Conservation (phyloP, 2,888 invertebrate species). For the Catocala nupta region DNA sequence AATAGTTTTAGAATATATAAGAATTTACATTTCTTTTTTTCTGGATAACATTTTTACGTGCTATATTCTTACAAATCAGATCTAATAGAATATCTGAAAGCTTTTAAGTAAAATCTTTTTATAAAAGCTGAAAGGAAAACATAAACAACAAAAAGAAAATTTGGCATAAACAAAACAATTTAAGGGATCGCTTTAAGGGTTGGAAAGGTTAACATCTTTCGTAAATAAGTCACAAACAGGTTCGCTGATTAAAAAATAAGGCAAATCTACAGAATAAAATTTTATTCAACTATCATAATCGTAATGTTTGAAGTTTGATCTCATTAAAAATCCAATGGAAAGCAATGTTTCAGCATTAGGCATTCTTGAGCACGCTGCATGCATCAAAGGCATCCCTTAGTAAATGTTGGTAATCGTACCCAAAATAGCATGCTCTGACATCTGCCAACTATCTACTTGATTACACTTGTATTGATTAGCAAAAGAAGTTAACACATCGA, state of each 20-base stretch:
- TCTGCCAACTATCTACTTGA: slow-evolving; percentile 40
- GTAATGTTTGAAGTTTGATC: not conserved
- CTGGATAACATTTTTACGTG: not conserved
- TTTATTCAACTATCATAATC: not conserved
- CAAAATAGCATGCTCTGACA: slow-evolving; percentile 46
- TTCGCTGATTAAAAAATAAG: slow-evolving; percentile 2
- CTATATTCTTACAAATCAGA: not conserved
- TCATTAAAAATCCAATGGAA: slow-evolving; percentile 57
- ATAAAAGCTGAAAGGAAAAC: not conserved
- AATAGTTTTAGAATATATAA: not conserved
- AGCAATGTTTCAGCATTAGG: slow-evolving; percentile 64
- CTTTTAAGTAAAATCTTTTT: not conserved
- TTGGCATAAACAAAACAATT: not conserved
- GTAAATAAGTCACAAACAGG: not conserved
- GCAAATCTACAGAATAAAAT: not conserved
- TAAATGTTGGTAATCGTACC: slow-evolving; percentile 27
- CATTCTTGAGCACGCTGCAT: slow-evolving; percentile 75
- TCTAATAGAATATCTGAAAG: slow-evolving; percentile 4
- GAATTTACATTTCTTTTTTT: slow-evolving; percentile 2
- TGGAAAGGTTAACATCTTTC: not conserved
- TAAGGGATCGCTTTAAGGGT: not conserved
- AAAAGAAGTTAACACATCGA: slow-evolving; percentile 30
- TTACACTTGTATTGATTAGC: slow-evolving; percentile 37
- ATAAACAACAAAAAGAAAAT: slow-evolving; percentile 2
- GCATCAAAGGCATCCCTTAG: slow-evolving; percentile 40